Evolutionary conservation across 2,113 vertebrate species (phyloP).

Genomic region (Capricornis sumatraensis): DNA sequence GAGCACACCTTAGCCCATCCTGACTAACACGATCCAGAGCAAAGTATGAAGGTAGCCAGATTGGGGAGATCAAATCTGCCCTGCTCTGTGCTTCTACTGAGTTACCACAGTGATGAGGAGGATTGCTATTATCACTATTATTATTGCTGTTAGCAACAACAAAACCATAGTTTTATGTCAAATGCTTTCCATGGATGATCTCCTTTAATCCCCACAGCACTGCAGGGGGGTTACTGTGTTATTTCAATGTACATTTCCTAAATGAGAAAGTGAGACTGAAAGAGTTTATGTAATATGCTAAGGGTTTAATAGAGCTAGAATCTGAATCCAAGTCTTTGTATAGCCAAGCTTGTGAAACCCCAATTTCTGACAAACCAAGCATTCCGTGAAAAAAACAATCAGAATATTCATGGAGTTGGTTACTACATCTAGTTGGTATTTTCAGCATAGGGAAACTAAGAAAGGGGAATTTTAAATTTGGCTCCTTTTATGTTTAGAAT

Average conservation of each 20-base stretch:
- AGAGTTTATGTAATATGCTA: not conserved
- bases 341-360: not conserved
- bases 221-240: not conserved
- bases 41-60: not conserved
- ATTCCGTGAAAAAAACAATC: not conserved
- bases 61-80: too few species aligned
- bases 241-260: not conserved
- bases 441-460: not conserved
- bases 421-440: not conserved
- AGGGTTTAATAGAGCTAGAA: not conserved
- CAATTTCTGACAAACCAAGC: not conserved
- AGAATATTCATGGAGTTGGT: not conserved
- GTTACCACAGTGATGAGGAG: not conserved
- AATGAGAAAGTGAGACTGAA: not conserved
- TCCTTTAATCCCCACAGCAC: not conserved
- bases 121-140: too few species aligned
- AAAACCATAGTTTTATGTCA: not conserved
- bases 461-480: not conserved
- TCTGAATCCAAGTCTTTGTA: not conserved
- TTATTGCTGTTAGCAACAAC: not conserved
- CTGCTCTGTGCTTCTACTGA: not conserved
- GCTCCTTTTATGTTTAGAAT: not conserved
- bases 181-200: not conserved
- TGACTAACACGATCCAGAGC: not conserved
- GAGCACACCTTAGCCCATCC: not conserved